Percentiles rank a stretch among this genome's conserved stretches.
Conservation (phyloP, 2,797 vertebrate genomes). For the Poecilia velifera region DNA sequence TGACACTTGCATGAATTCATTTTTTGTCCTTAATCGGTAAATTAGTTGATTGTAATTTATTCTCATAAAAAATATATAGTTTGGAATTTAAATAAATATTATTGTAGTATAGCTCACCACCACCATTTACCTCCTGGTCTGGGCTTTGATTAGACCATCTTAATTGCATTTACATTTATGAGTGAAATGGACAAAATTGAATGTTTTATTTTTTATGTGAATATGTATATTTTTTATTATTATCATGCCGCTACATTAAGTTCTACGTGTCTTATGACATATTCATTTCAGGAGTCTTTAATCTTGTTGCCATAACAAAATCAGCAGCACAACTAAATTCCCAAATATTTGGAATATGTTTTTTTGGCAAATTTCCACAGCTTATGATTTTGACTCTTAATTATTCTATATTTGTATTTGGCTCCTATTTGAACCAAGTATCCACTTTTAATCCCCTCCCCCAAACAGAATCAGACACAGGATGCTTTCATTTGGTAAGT, state of each 20-base stretch:
- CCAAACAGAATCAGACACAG: not conserved
- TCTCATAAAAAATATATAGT: not conserved
- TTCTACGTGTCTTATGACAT: not conserved
- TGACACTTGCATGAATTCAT: not conserved
- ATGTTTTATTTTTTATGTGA: not conserved
- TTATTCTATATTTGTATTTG: not conserved
- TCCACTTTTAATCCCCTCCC: not conserved
- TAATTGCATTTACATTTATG: too few species aligned
- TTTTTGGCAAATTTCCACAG: not conserved
- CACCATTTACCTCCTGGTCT: not conserved
- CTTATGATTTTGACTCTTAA: not conserved
- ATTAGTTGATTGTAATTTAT: not conserved
- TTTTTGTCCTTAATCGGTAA: not conserved
- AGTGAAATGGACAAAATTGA: too few species aligned
- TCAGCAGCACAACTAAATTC: not conserved
- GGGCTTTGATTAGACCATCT: too few species aligned
- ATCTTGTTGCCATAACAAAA: not conserved
- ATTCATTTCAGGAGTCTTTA: not conserved
- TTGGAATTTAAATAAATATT: not conserved
- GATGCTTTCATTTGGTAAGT: not conserved
- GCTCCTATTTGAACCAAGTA: not conserved
- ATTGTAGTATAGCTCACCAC: too few species aligned
- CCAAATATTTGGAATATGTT: not conserved
- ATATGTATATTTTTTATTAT: not conserved
- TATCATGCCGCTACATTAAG: not conserved